Conservation (phyloP, 1,140 invertebrate genomes). For the Drosophila baimaii region DNA sequence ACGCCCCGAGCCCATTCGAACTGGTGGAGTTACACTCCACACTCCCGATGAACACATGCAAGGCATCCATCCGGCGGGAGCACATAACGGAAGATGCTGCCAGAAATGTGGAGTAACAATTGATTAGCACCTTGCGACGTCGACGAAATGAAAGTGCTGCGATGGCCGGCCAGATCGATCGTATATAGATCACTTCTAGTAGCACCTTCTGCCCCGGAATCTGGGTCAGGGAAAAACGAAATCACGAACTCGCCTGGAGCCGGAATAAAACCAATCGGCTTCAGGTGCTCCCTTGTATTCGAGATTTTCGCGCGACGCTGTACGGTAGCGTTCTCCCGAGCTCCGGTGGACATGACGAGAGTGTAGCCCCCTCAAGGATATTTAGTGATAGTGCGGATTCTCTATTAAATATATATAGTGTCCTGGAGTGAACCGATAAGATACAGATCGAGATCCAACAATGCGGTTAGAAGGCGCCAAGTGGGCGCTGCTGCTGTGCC, state of each 20-base stretch:
- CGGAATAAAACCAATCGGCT: constrained; percentile 66
- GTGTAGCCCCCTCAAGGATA: constrained; percentile 32
- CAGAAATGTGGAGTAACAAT: constrained; percentile 76
- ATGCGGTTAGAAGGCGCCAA: constrained; percentile 49
- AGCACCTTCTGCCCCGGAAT: constrained; percentile 62
- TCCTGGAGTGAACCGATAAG: constrained; percentile 25
- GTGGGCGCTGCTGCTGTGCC: constrained; percentile 40
- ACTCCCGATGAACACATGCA: neutral
- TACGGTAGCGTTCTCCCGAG: constrained; percentile 27
- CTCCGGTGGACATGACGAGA: constrained; percentile 54
- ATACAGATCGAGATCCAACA: constrained; percentile 1
- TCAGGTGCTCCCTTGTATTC: constrained; percentile 50
- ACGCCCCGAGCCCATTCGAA: constrained; percentile 27
- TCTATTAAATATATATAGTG: constrained; percentile 8
- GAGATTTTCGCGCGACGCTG: constrained; percentile 52
- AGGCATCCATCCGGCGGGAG: constrained; percentile 13
- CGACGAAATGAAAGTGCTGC: constrained; percentile 80
- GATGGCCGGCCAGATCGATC: constrained; percentile 14
- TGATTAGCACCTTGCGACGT: constrained; percentile 66
- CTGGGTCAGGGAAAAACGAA: constrained; percentile 79
- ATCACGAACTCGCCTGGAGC: constrained; percentile 41
- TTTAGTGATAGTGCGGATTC: constrained; percentile 9
- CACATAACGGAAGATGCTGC: constrained; percentile 60
- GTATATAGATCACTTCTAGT: constrained; percentile 76
- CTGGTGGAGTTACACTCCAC: constrained; percentile 16